These are phyloP conservation scores for Sisyra terminalis DNA, from an alignment of 2,888 invertebrate species.

Conservation along the genomic window DNA sequence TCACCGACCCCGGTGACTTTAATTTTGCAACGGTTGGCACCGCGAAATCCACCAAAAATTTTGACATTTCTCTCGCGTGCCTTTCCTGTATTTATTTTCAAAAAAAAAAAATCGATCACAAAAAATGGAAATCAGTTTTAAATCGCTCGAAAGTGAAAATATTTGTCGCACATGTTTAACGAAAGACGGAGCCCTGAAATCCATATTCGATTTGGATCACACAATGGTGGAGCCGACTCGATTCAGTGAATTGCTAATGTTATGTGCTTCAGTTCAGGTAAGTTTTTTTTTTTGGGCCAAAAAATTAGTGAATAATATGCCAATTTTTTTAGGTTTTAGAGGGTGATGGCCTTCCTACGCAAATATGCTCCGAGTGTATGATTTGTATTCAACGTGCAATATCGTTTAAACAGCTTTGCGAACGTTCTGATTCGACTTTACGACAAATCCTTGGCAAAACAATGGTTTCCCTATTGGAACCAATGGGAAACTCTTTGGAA, in stretches of 20 bases:
- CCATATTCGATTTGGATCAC: constrained; percentile 20
- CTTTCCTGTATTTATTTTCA: too few relatives aligned
- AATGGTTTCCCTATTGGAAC: not conserved
- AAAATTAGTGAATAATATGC: not conserved
- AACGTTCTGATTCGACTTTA: constrained; percentile 23
- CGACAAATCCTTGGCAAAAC: constrained; percentile 11
- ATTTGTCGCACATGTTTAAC: constrained; percentile 25
- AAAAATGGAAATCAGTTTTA: constrained; percentile 13
- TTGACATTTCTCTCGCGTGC: too few relatives aligned
- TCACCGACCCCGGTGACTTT: too few relatives aligned
- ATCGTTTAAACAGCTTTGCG: constrained; percentile 25
- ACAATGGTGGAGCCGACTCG: constrained; percentile 13
- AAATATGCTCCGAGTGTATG: constrained; percentile 25
- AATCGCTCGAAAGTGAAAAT: constrained; percentile 20
- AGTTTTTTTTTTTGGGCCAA: constrained; percentile 2
- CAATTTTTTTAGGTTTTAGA: constrained; percentile 18
- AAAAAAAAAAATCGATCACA: too few relatives aligned
- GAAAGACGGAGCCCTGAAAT: constrained; percentile 21
- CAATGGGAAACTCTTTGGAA: not conserved
- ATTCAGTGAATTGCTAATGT: constrained; percentile 23
- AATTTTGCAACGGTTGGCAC: too few relatives aligned
- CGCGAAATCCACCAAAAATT: too few relatives aligned
- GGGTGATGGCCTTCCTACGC: constrained; percentile 24
- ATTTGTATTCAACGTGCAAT: constrained; percentile 22
- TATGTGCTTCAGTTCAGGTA: constrained; percentile 24